Evolutionary conservation across 2,888 invertebrate genomes (phyloP).

Genomic region (Pammene aurita): DNA sequence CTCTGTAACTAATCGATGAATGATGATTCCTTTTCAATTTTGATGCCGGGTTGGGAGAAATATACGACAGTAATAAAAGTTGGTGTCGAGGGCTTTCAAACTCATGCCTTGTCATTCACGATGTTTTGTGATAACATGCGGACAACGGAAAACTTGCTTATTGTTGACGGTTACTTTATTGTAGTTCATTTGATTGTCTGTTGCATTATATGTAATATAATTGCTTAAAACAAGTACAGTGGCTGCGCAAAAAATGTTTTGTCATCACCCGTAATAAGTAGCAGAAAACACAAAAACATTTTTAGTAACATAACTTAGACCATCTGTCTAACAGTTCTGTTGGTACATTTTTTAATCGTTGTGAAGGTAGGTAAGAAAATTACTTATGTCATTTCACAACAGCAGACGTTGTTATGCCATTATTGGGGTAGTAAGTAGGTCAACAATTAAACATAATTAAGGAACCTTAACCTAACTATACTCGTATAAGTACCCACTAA

Average conservation of each 20-base stretch:
- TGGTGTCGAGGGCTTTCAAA: constrained; percentile 74
- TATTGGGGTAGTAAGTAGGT: constrained; percentile 2
- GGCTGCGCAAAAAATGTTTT: constrained; percentile 23
- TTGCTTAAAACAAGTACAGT: constrained; percentile 24
- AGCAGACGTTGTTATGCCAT: background rate
- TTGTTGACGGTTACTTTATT: constrained; percentile 62
- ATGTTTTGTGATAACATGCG: constrained; percentile 66
- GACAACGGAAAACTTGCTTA: constrained; percentile 65
- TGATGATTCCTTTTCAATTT: constrained; percentile 80
- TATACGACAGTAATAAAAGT: constrained; percentile 78
- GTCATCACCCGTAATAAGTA: constrained; percentile 31
- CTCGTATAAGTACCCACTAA: too few relatives aligned
- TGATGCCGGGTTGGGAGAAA: constrained; percentile 74
- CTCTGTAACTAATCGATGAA: constrained; percentile 82
- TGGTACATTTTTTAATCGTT: background rate
- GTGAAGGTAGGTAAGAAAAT: constrained; percentile 28
- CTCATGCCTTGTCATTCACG: constrained; percentile 74
- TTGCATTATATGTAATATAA: constrained; percentile 48
- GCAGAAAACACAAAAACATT: constrained; percentile 20
- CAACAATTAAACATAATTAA: background rate
- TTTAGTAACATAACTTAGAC: constrained; percentile 17
- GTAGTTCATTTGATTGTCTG: constrained; percentile 53
- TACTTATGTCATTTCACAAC: background rate
- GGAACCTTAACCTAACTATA: background rate
- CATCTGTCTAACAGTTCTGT: constrained; percentile 13